phyloP scores from a whole-genome alignment of 2,888 invertebrate genomes.

The Eupithecia dodoneata region DNA sequence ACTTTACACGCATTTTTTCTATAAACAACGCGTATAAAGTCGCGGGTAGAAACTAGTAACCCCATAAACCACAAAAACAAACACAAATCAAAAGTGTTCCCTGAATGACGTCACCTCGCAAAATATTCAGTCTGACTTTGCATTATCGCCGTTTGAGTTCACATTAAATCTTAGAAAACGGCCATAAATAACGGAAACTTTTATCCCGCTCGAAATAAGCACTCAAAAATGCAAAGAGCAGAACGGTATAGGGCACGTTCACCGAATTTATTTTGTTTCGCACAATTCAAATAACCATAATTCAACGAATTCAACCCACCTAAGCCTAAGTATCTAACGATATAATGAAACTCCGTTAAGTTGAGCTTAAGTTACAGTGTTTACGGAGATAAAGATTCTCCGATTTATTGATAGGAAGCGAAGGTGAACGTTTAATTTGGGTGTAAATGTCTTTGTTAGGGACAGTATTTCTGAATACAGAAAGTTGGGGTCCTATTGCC shows the following conservation, averaged over 20 bases:
- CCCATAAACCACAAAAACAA: slow-evolving; percentile 35
- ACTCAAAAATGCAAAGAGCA: slow-evolving; percentile 85
- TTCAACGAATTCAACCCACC: slow-evolving; percentile 77
- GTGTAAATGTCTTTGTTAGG: slow-evolving; percentile 22
- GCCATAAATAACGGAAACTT: slow-evolving; percentile 83
- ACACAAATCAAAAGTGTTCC: slow-evolving; percentile 46
- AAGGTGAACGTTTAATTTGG: slow-evolving; percentile 35
- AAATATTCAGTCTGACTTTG: slow-evolving; percentile 73
- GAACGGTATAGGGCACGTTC: slow-evolving; percentile 83
- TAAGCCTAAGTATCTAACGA: slow-evolving; percentile 80
- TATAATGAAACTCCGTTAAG: slow-evolving; percentile 82
- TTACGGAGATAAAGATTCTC: slow-evolving; percentile 80
- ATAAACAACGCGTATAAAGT: neutral
- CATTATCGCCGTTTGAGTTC: slow-evolving; percentile 84
- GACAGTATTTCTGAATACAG: slow-evolving; percentile 14
- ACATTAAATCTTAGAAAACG: slow-evolving; percentile 81
- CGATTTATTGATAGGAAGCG: slow-evolving; percentile 75
- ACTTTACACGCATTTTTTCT: too few species aligned
- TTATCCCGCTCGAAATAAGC: slow-evolving; percentile 84
- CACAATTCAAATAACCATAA: slow-evolving; percentile 85
- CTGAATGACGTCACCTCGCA: slow-evolving; percentile 55
- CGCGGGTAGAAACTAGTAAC: too few species aligned
- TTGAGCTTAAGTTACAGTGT: slow-evolving; percentile 75
- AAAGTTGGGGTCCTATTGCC: neutral
- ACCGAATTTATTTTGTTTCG: slow-evolving; percentile 84